Evolutionary conservation across 2,113 vertebrate species (phyloP), one percentile per base, ranked within the genome.

Genomic region (Gymnocephalus cernua): DNA sequence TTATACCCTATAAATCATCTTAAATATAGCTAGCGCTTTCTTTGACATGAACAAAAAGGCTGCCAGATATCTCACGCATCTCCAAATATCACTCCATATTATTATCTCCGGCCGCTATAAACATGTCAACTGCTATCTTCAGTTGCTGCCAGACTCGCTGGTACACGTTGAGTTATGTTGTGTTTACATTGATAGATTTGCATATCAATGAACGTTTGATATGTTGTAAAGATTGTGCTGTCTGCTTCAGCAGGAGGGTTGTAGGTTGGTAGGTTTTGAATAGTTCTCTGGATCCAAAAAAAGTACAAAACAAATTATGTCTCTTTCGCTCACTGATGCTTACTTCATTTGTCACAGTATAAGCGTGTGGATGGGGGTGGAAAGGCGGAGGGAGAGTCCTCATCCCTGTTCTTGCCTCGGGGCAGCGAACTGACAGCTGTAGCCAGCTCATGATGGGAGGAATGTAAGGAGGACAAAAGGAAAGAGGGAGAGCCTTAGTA

Each of bases 391-490:
- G 50, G 15, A 41, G 27, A 29, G 67, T 44, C 70, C 63, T 50
- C 62, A 19, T 69, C 27, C 45, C 71, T 41, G 63, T 85, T 35
- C 21, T 77, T 58, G 4, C 80, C 70, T 19, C 4, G 62, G 13
- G 77, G 74, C 47, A 3, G 35, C 4, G 4, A 53, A 59, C 54
- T 85, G 82, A 89, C 86, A 83, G 72, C 72, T 87, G 76, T 65
- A 74, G 53, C 41, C 29, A 25, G 41, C 45, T 35, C 12, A 12
- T 44, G 86, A 81, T 83, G 77, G 83, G 56, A 91, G 84, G 74
- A 85, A 84, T 82, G 83, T 66, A 74, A 61, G 61, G 85, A 88
- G 72, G 86, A 85, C 86, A 84, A 85, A 85, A 78, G 81, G 25
- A 66, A 77, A 80, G 75, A 88, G 50, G 61, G 74, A 79, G 65